Conservation (phyloP, 2,888 invertebrate species). For the Nomada ferruginata region DNA sequence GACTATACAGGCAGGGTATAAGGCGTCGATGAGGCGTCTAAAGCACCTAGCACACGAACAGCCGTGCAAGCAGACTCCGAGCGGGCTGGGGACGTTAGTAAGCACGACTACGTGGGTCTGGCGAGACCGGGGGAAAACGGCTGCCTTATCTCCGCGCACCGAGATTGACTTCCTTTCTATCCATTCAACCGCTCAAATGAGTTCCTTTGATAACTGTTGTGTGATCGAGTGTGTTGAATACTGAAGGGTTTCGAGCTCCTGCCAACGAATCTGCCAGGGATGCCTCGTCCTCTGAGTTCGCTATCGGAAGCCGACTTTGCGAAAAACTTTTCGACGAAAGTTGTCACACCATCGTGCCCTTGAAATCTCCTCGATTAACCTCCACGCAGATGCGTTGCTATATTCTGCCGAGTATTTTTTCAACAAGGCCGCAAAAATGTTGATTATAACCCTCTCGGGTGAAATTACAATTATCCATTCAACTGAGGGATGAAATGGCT, state of each 20-base stretch:
- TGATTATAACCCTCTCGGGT: too few species aligned
- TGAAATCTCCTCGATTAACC: conserved; percentile 32
- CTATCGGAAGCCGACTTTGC: conserved; percentile 50
- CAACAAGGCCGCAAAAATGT: too few species aligned
- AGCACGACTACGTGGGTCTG: conserved; percentile 59
- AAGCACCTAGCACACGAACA: conserved; percentile 44
- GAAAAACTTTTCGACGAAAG: conserved; percentile 48
- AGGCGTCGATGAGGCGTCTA: conserved; percentile 52
- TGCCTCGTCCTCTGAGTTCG: conserved; percentile 66
- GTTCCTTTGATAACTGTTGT: conserved; percentile 84
- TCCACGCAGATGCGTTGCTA: background rate
- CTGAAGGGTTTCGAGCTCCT: conserved; percentile 81
- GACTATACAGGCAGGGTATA: conserved; percentile 43
- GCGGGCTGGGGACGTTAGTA: conserved; percentile 36
- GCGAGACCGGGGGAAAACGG: conserved; percentile 71
- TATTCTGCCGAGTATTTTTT: conserved; percentile 1
- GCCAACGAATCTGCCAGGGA: conserved; percentile 67
- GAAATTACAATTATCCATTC: too few species aligned
- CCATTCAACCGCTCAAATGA: conserved; percentile 83
- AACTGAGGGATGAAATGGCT: too few species aligned
- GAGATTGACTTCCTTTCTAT: conserved; percentile 84
- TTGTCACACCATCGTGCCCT: conserved; percentile 56
- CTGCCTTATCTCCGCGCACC: conserved; percentile 83
- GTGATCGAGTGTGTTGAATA: conserved; percentile 84
- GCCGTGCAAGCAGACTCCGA: conserved; percentile 46